phyloP scores from a whole-genome alignment of 2,797 vertebrate genomes.

The Catamblyrhynchus diadema region DNA sequence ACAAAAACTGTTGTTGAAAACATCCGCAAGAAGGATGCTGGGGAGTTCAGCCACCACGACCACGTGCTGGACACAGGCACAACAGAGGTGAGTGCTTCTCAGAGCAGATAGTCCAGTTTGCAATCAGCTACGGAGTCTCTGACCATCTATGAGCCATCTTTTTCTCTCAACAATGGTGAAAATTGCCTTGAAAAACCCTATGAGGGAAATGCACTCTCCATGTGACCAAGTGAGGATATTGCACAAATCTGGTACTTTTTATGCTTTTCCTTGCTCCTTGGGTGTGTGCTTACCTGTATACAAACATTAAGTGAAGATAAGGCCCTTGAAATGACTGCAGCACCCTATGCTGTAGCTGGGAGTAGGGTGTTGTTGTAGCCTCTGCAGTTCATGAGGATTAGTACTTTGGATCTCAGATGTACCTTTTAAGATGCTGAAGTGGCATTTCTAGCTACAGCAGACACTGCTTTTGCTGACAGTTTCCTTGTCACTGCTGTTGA shows the following conservation, averaged over 20 bases:
- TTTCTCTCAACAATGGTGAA: neutral
- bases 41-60: constrained; percentile 89
- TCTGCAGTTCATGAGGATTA: neutral
- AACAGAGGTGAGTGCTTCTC: constrained; percentile 76
- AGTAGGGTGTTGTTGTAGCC: neutral
- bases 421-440: neutral
- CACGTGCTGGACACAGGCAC: constrained; percentile 82
- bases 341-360: neutral
- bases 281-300: neutral
- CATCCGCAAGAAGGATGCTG: constrained; percentile 84
- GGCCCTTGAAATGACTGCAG: neutral
- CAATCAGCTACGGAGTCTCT: accelerated
- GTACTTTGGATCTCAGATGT: neutral
- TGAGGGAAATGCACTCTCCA: neutral
- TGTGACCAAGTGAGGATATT: neutral
- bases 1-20: constrained; percentile 96
- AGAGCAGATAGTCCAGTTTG: neutral
- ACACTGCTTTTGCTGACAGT: neutral
- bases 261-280: neutral
- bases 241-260: neutral
- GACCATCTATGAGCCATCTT: neutral
- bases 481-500: neutral
- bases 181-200: neutral
- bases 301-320: neutral
- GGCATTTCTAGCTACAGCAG: neutral